Conservation (phyloP, 2,888 invertebrate species). For the Eugnorisma glareosa region DNA sequence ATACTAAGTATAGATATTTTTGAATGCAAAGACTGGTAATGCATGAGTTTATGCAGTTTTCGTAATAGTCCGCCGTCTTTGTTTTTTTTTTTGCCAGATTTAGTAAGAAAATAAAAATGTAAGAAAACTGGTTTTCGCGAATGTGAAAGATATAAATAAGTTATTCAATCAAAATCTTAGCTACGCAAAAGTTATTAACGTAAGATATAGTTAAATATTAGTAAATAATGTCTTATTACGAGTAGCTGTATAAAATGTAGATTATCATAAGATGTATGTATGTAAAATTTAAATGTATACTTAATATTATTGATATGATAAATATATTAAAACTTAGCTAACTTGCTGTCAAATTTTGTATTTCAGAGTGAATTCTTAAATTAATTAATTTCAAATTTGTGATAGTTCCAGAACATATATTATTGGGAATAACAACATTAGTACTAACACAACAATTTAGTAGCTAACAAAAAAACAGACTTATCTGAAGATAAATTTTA, state of each 20-base stretch:
- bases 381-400: slow-evolving; percentile 5
- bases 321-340: neutral
- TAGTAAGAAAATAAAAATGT: too few species aligned
- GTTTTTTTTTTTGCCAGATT: neutral
- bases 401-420: slow-evolving; percentile 35
- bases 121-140: neutral
- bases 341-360: slow-evolving; percentile 1
- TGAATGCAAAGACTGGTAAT: neutral
- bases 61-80: neutral
- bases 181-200: slow-evolving; percentile 16
- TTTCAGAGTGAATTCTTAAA: neutral
- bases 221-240: slow-evolving; percentile 18
- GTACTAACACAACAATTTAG: slow-evolving; percentile 60
- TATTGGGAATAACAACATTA: slow-evolving; percentile 52
- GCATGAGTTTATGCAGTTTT: neutral
- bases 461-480: slow-evolving; percentile 37
- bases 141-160: neutral
- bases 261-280: slow-evolving; percentile 9
- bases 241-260: slow-evolving; percentile 6
- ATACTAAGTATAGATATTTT: neutral
- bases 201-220: slow-evolving; percentile 12
- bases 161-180: slow-evolving; percentile 17
- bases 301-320: slow-evolving; percentile 13
- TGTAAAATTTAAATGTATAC: slow-evolving; percentile 17
- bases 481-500: slow-evolving; percentile 35